Evolutionary conservation across 2,797 vertebrate species (phyloP), one percentile per base, ranked within the genome.

Genomic region (Pithecia hirsuta): DNA sequence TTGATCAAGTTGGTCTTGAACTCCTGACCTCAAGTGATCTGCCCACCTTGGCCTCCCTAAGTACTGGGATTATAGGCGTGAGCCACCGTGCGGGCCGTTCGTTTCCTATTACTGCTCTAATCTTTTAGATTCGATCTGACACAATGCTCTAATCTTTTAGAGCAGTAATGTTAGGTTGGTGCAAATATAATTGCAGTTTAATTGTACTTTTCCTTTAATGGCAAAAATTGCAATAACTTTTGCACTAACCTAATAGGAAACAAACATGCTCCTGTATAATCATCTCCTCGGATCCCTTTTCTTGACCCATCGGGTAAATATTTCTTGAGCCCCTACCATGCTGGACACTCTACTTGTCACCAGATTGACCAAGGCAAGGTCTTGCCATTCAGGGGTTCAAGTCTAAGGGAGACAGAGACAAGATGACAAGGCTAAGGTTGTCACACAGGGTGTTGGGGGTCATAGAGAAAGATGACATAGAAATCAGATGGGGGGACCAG

Each of bases 271-370:
- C 50, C 59, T 17, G 20, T 9, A 19, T 33, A 33, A 0, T 1
- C 4, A 0, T 75, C 59, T 36, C 14, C 15, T 2, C 7, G 75
- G 44, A 5, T 22, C 33, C 33, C 24, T 83, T 39, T 87, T 50
- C 6, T 9, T 10, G 17, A 48, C 33, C 19, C n/a, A 11, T 19
- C 44, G 4, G 15, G 39, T 64, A 26, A 61, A 6, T 59, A 19
- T 33, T 24, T 46, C 1, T 7, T 1, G 28, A 59, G 20, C n/a
- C 22, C 46, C 4, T 9, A 0, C 11, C 0, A 11, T 28, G 11
- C 4, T 2, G 19, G 57, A 44, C 2, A 17, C n/a, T 26, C 8
- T 64, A 44, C 83, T 46, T 46, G 55, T 70, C 46, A 26, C 14
- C 0, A 20, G 1, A 10, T 7, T 30, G 39, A 55, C 9, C 44